A percentile compares a stretch with the other conserved stretches of the same genome.
Conservation (phyloP, 2,888 invertebrate species). For the Platycheirus albimanus region DNA sequence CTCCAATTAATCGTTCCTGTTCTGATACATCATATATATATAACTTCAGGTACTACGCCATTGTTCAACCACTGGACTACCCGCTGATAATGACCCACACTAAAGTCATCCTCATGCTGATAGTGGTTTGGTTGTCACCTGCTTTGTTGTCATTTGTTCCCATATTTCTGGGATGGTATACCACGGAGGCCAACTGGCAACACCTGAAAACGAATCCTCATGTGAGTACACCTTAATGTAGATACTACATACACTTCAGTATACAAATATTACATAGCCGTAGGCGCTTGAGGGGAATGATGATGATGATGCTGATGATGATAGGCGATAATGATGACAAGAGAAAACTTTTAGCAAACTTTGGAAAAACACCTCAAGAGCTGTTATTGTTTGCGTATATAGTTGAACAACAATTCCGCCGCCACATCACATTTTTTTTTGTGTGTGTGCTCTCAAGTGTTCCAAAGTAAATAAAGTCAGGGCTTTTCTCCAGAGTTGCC, state of each 20-base stretch:
- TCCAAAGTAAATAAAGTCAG: conserved; percentile 47
- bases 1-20: conserved; percentile 54
- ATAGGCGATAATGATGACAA: conserved; percentile 44
- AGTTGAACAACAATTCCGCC: conserved; percentile 53
- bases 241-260: not conserved
- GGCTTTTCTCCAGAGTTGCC: conserved; percentile 4
- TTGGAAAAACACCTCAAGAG: conserved; percentile 53
- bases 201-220: conserved; percentile 87
- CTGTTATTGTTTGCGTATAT: conserved; percentile 32
- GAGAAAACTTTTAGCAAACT: conserved; percentile 55
- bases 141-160: conserved; percentile 96
- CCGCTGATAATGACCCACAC: conserved; percentile 94
- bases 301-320: conserved; percentile 39
- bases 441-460: conserved; percentile 8
- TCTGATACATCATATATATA: too few species aligned
- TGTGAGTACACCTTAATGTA: conserved; percentile 82
- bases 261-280: not conserved
- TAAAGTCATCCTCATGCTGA: conserved; percentile 90
- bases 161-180: conserved; percentile 97
- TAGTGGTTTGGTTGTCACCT: conserved; percentile 95
- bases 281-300: conserved; percentile 27
- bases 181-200: conserved; percentile 90
- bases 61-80: conserved; percentile 95
- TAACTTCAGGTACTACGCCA: conserved; percentile 89
- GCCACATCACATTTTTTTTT: conserved; percentile 23